Conservation (phyloP, 2,797 vertebrate genomes). For the Furcifer pardalis region DNA sequence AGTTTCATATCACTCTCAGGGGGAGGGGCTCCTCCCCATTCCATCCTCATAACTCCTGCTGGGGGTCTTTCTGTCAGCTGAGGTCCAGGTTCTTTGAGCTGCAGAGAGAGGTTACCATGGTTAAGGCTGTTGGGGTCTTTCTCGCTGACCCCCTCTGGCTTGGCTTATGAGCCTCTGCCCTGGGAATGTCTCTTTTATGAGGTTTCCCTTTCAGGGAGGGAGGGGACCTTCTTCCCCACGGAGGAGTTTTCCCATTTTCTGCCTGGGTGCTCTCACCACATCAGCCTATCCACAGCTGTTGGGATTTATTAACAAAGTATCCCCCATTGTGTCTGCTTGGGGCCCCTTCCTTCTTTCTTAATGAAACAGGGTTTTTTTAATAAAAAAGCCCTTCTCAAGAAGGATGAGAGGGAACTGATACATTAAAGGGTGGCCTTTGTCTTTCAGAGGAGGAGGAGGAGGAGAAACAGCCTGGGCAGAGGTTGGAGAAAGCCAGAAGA, state of each 20-base stretch:
- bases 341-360: slow-evolving; percentile 34
- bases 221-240: slow-evolving; percentile 76
- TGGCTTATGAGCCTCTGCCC: slow-evolving; percentile 81
- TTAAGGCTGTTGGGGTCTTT: slow-evolving; percentile 55
- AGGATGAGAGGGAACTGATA: slow-evolving; percentile 37
- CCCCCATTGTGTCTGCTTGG: slow-evolving; percentile 43
- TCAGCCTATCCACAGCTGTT: slow-evolving; percentile 82
- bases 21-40: neutral
- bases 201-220: slow-evolving; percentile 75
- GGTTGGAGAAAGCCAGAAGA: slow-evolving; percentile 9
- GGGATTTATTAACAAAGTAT: slow-evolving; percentile 69
- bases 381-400: neutral
- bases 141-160: slow-evolving; percentile 74
- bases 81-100: slow-evolving; percentile 54
- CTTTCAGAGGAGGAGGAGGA: too few relatives aligned
- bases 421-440: slow-evolving; percentile 48
- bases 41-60: neutral
- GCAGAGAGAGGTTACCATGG: slow-evolving; percentile 73
- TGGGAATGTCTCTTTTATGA: slow-evolving; percentile 83
- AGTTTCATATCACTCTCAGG: neutral
- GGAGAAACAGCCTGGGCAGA: neutral
- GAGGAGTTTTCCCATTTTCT: slow-evolving; percentile 84
- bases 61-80: neutral
- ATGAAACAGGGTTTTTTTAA: slow-evolving; percentile 3
- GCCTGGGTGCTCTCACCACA: slow-evolving; percentile 78